These are phyloP conservation scores for Strix occidentalis DNA, from an alignment of 2,797 vertebrate genomes.

Conservation along the genomic window DNA sequence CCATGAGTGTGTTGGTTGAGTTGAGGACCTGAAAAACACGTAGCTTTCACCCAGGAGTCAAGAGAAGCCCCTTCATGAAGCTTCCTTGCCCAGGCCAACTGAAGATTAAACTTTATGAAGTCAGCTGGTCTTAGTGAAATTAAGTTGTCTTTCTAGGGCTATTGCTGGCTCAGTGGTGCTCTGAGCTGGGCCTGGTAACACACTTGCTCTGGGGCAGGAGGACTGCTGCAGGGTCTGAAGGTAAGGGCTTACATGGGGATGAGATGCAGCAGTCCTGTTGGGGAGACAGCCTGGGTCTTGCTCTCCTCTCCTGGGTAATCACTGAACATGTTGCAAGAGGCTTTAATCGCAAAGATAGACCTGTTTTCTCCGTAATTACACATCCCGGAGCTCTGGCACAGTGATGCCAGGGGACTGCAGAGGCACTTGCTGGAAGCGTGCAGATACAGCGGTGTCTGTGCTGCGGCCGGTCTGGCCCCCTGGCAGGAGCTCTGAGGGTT, in stretches of 20 bases:
- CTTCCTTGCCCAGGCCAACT: background rate
- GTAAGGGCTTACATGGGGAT: background rate
- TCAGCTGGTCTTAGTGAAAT: background rate
- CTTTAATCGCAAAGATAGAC: conserved; percentile 38
- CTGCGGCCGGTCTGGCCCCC: rapidly evolving
- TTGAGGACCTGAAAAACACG: background rate
- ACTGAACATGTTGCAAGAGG: background rate
- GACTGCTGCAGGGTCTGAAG: background rate
- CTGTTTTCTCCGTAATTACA: conserved; percentile 28
- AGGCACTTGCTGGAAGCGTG: background rate
- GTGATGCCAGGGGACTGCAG: background rate
- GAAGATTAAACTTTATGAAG: background rate
- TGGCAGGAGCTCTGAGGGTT: background rate
- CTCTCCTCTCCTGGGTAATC: background rate
- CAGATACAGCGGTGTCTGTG: background rate
- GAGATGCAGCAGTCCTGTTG: background rate
- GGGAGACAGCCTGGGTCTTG: background rate
- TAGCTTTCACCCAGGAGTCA: background rate
- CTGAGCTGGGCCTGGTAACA: background rate
- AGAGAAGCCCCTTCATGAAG: background rate
- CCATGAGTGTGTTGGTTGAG: background rate
- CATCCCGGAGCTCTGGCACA: background rate
- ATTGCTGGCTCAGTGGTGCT: background rate
- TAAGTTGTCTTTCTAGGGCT: background rate
- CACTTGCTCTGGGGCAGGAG: background rate